Percentiles rank a stretch among this genome's conserved stretches.
Conservation (phyloP, 2,888 invertebrate species). For the Blera fallax region DNA sequence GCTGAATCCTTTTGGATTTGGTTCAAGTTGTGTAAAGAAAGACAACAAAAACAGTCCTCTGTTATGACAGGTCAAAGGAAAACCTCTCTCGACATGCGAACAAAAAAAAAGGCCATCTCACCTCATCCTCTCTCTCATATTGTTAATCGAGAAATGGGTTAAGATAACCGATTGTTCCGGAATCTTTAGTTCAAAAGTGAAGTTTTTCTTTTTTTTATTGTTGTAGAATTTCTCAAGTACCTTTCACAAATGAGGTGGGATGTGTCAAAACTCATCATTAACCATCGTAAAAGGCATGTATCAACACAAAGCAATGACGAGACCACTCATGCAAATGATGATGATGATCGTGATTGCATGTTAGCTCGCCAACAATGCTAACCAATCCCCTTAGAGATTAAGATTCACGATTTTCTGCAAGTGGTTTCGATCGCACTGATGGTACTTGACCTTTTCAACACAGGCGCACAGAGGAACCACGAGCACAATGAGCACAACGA, state of each 20-base stretch:
- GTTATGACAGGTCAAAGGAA: constrained; percentile 52
- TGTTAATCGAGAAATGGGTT: constrained; percentile 52
- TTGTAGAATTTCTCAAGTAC: constrained; percentile 6
- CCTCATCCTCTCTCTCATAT: constrained; percentile 13
- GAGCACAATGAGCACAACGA: not conserved
- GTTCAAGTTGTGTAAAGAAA: constrained; percentile 41
- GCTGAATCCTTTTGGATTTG: constrained; percentile 24
- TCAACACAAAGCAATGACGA: constrained; percentile 16
- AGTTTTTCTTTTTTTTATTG: constrained; percentile 6
- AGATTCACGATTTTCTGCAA: constrained; percentile 51
- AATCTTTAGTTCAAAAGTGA: constrained; percentile 33
- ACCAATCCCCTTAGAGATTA: constrained; percentile 43
- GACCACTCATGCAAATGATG: constrained; percentile 38
- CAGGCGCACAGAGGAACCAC: not conserved
- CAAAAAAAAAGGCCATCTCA: constrained; percentile 44
- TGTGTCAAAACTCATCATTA: constrained; percentile 47
- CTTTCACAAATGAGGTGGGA: constrained; percentile 17
- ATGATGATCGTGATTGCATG: constrained; percentile 55
- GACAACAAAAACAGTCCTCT: constrained; percentile 20
- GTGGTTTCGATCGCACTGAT: constrained; percentile 26
- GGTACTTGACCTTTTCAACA: constrained; percentile 47
- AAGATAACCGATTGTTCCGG: constrained; percentile 54
- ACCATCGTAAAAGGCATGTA: constrained; percentile 22
- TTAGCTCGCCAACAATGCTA: constrained; percentile 47
- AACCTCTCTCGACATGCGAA: constrained; percentile 21